Conservation (phyloP, 2,888 invertebrate genomes). For the Halocaridina rubra region DNA sequence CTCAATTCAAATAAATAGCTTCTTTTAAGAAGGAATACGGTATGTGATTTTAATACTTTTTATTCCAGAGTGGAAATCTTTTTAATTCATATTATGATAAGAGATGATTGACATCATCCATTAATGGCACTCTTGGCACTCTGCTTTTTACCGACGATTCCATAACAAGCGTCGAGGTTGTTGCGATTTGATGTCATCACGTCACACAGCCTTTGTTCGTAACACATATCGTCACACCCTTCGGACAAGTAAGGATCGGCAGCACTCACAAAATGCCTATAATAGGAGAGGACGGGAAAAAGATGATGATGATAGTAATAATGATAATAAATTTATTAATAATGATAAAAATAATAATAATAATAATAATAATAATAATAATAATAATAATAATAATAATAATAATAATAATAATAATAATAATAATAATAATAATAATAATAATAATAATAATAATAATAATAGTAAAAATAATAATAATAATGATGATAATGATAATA, state of each 20-base stretch:
- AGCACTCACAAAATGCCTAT: slow-evolving; percentile 29
- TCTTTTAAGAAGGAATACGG: not conserved
- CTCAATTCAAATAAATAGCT: not conserved
- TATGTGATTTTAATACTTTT: not conserved
- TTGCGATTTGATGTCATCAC: slow-evolving; percentile 41
- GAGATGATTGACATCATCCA: not conserved
- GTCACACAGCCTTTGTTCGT: slow-evolving; percentile 34
- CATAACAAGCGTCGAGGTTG: slow-evolving; percentile 7
- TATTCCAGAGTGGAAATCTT: not conserved
- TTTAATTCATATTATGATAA: no score
- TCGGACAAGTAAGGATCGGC: slow-evolving; percentile 26
- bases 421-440: not conserved
- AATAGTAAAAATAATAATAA: not conserved
- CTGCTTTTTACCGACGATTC: not conserved
- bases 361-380: no score
- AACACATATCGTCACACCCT: slow-evolving; percentile 35
- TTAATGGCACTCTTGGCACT: not conserved
- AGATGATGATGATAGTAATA: not conserved
- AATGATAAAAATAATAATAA: no score
- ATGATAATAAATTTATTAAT: no score
- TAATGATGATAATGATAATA: not conserved
- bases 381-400: not conserved
- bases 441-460: not conserved
- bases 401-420: no score
- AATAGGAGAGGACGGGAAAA: not conserved